Conservation (phyloP, 1,140 invertebrate genomes). For the Lasioglossum albipes region DNA sequence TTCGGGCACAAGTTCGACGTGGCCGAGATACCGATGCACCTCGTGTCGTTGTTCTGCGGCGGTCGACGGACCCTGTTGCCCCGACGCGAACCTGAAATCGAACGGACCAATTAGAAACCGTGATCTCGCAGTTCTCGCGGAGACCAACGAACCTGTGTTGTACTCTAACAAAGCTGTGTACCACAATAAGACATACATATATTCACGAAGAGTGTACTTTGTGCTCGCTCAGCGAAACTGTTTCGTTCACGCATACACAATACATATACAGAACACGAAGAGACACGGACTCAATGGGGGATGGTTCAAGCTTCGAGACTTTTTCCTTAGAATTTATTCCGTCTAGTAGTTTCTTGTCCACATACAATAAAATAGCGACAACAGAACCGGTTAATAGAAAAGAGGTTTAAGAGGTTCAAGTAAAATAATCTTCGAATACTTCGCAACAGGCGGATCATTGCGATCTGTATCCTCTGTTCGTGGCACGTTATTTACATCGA, state of each 20-base stretch:
- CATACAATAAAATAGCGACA: slow-evolving; percentile 23
- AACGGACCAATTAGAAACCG: slow-evolving; percentile 34
- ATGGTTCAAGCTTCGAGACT: neutral
- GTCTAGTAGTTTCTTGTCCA: neutral
- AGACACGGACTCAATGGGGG: neutral
- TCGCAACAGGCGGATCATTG: neutral
- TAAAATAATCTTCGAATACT: slow-evolving; percentile 12
- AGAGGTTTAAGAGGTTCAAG: neutral
- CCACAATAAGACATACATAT: too few relatives aligned
- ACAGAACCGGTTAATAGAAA: neutral
- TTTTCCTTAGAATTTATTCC: slow-evolving; percentile 18
- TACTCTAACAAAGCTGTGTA: too few relatives aligned
- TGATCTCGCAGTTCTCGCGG: neutral
- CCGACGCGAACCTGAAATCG: slow-evolving; percentile 40
- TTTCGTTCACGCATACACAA: too few relatives aligned
- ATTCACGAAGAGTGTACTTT: too few relatives aligned
- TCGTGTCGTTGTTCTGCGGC: too few relatives aligned
- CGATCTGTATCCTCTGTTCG: neutral
- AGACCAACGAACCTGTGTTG: neutral
- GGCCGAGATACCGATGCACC: neutral
- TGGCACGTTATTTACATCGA: neutral
- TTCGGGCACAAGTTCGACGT: slow-evolving; percentile 20
- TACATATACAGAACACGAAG: too few relatives aligned
- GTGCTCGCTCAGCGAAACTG: too few relatives aligned
- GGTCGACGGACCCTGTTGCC: neutral